A percentile compares a stretch with the other conserved stretches of the same genome.
phyloP scores from a whole-genome alignment of 2,888 invertebrate genomes.

The Ichneumon xanthorius region DNA sequence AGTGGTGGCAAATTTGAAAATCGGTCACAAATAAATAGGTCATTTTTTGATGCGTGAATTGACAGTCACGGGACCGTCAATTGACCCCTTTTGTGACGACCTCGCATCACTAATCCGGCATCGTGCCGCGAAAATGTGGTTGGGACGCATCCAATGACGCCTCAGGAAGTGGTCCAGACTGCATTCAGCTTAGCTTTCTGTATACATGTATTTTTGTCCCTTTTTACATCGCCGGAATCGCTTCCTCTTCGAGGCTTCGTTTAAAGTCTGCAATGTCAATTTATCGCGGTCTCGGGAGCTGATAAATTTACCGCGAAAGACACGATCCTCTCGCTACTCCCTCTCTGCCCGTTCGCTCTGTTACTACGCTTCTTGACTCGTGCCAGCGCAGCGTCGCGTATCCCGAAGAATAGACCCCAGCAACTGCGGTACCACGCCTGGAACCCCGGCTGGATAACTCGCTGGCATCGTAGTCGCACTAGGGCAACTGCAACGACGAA shows the following conservation, averaged over 20 bases:
- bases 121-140: neutral
- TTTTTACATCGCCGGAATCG: constrained; percentile 5
- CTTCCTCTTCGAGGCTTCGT: constrained; percentile 20
- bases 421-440: constrained; percentile 23
- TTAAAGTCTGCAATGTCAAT: constrained; percentile 48
- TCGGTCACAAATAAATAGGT: no score
- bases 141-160: neutral
- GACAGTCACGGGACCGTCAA: no score
- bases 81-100: no score
- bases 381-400: constrained; percentile 14
- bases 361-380: constrained; percentile 23
- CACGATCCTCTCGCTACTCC: constrained; percentile 4
- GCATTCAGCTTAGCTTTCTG: neutral
- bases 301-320: constrained; percentile 58
- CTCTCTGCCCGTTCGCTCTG: constrained; percentile 9
- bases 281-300: constrained; percentile 47
- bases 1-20: no score
- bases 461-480: constrained; percentile 42
- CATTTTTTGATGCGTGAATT: no score
- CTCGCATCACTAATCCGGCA: no score
- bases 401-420: constrained; percentile 39
- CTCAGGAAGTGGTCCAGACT: neutral
- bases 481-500: constrained; percentile 40
- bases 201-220: neutral
- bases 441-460: constrained; percentile 23